Conservation (phyloP, 1,140 invertebrate genomes). For the Coenobita brevimanus region DNA sequence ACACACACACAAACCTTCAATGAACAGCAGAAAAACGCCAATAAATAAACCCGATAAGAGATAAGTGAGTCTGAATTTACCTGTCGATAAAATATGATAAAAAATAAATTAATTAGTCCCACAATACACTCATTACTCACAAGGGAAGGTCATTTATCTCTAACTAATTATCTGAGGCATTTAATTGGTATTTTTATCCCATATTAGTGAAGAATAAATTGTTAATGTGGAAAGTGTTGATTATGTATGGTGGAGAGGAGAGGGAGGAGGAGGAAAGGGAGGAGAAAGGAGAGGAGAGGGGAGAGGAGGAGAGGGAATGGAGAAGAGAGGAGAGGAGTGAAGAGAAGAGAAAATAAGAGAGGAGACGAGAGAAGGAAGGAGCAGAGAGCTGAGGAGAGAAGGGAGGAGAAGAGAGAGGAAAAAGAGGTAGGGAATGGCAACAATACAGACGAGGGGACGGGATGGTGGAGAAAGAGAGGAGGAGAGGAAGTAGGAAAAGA, state of each 20-base stretch:
- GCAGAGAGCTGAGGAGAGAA: background rate
- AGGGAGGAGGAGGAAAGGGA: background rate
- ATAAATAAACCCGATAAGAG: no score
- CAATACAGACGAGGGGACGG: background rate
- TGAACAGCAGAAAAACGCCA: background rate
- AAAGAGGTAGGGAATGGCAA: background rate
- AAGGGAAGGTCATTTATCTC: no score
- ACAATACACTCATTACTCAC: no score
- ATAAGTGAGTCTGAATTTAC: no score
- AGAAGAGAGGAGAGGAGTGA: background rate
- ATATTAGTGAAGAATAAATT: no score
- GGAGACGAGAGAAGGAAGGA: background rate
- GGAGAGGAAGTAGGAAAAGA: background rate
- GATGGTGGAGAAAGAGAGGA: background rate
- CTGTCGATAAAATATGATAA: no score
- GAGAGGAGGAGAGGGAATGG: background rate
- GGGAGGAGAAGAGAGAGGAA: background rate
- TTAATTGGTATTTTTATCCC: no score
- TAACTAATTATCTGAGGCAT: no score
- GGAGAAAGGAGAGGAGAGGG: background rate
- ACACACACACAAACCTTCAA: background rate
- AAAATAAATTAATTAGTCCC: no score
- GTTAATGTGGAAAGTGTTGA: no score
- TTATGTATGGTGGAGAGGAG: background rate
- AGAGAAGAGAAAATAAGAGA: background rate